Evolutionary conservation across 2,113 vertebrate species (phyloP).

Genomic region (Bos indicus): DNA sequence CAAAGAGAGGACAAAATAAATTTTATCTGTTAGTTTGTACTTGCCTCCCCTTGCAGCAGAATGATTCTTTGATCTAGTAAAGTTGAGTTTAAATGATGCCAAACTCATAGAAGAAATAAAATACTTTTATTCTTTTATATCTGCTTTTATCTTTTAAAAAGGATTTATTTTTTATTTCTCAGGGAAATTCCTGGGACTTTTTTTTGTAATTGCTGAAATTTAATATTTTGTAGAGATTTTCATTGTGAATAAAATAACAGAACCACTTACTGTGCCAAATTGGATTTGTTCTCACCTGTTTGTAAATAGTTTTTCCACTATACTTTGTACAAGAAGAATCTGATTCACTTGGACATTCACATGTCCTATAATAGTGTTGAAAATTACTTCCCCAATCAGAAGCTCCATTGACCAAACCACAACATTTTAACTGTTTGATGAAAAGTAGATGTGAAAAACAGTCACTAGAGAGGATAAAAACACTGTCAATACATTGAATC

Average conservation of each 20-base stretch:
- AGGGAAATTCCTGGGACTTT: neutral
- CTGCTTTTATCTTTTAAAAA: neutral
- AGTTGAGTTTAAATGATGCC: neutral
- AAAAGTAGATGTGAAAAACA: slow-evolving; percentile 11
- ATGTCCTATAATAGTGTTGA: rapidly evolving
- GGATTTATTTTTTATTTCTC: neutral
- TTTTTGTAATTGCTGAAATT: neutral
- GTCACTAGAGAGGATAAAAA: neutral
- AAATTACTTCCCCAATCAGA: slow-evolving; percentile 73
- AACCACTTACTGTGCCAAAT: neutral
- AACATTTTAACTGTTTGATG: slow-evolving; percentile 77
- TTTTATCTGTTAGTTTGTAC: neutral
- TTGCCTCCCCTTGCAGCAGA: neutral
- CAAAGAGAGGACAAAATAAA: neutral
- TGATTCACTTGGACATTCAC: neutral
- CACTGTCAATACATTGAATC: neutral
- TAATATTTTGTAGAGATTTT: neutral
- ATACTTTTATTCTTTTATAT: neutral
- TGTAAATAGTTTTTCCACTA: rapidly evolving
- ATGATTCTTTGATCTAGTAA: neutral
- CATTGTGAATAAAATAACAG: neutral
- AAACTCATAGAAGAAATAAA: neutral
- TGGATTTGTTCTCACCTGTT: slow-evolving; percentile 57
- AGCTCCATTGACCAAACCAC: slow-evolving; percentile 73
- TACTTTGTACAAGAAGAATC: rapidly evolving